phyloP scores from a whole-genome alignment of 2,113 vertebrate genomes.

The Synchiropus splendidus region DNA sequence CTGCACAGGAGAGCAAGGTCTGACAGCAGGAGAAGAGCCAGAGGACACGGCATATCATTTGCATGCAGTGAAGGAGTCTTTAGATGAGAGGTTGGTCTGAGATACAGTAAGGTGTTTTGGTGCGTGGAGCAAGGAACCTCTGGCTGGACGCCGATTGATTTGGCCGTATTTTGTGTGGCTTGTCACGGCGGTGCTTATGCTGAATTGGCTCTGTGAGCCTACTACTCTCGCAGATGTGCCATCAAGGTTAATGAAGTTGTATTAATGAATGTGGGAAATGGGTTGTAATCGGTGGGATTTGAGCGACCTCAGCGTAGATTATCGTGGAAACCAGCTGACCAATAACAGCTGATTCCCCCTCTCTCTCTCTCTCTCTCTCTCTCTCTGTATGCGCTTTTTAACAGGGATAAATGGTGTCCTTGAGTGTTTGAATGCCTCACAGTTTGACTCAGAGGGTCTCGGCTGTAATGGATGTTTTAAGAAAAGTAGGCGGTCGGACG shows the following conservation, averaged over 20 bases:
- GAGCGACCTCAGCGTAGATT: background rate
- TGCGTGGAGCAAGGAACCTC: too few species aligned
- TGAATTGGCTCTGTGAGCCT: too few species aligned
- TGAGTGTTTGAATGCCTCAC: constrained; percentile 3
- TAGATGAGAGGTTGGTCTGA: too few species aligned
- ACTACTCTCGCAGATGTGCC: constrained; percentile 7
- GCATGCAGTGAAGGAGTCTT: constrained; percentile 20
- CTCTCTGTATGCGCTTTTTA: too few species aligned
- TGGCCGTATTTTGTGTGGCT: too few species aligned
- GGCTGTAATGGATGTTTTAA: constrained; percentile 1
- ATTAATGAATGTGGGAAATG: constrained; percentile 8
- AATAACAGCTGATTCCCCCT: too few species aligned
- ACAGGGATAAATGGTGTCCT: constrained; percentile 4
- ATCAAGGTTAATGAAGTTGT: constrained; percentile 9
- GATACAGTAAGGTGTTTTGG: too few species aligned
- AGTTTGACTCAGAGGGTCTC: constrained; percentile 3
- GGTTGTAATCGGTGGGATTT: constrained; percentile 7
- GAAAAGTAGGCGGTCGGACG: constrained; percentile 7
- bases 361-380: too few species aligned
- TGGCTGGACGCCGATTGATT: too few species aligned
- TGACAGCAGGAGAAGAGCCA: constrained; percentile 31
- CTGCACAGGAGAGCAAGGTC: constrained; percentile 16
- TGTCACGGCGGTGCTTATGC: too few species aligned
- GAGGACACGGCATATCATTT: constrained; percentile 47
- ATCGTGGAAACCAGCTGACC: background rate